Conservation (phyloP, 2,888 invertebrate genomes). For the Asteroscopus sphinx region DNA sequence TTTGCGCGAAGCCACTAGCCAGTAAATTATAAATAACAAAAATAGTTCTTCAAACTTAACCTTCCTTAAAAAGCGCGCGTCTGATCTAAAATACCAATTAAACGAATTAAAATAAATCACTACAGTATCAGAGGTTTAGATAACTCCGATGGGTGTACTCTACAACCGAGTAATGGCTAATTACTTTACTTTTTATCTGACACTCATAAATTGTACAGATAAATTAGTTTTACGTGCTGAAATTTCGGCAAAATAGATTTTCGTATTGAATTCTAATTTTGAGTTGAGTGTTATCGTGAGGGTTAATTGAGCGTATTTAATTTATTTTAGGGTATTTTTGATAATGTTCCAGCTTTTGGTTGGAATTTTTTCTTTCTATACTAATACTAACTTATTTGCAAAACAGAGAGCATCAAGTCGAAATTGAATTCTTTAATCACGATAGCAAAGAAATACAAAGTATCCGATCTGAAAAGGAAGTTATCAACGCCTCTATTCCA, state of each 20-base stretch:
- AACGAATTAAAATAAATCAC: constrained; percentile 53
- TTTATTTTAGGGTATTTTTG: constrained; percentile 3
- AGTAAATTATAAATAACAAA: not conserved
- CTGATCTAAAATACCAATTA: constrained; percentile 10
- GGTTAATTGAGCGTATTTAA: constrained; percentile 17
- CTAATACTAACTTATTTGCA: too few relatives aligned
- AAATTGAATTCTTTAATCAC: too few relatives aligned
- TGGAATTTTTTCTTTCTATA: too few relatives aligned
- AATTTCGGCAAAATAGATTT: constrained; percentile 44
- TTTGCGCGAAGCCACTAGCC: too few relatives aligned
- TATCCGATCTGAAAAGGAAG: too few relatives aligned
- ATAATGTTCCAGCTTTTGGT: not conserved
- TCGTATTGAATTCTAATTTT: constrained; percentile 24
- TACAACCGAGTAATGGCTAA: constrained; percentile 49
- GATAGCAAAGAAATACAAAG: too few relatives aligned
- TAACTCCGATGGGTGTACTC: constrained; percentile 38
- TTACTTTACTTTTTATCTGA: constrained; percentile 60
- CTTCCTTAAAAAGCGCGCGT: not conserved
- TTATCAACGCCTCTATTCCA: too few relatives aligned
- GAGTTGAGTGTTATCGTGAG: not conserved
- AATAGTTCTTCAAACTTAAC: constrained; percentile 1
- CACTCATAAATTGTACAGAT: constrained; percentile 57
- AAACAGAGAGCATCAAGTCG: too few relatives aligned
- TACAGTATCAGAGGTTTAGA: constrained; percentile 43
- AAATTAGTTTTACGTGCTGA: constrained; percentile 57